Evolutionary conservation across 2,888 invertebrate genomes (phyloP).

Genomic region (Spodoptera picta): DNA sequence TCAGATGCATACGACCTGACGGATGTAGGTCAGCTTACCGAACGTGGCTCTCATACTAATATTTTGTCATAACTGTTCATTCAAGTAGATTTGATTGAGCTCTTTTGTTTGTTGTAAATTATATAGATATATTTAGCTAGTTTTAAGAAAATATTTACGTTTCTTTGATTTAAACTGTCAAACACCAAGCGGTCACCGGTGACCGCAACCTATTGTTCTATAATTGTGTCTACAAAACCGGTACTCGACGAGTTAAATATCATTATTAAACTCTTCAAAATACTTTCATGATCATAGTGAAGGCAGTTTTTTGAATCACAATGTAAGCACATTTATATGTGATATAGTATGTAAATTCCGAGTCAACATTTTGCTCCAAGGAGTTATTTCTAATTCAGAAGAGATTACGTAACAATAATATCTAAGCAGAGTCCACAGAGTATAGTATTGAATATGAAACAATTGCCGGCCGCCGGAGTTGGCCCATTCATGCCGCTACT

Average conservation of each 20-base stretch:
- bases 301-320: no score
- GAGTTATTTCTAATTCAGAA: slow-evolving; percentile 8
- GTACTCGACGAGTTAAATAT: no score
- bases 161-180: no score
- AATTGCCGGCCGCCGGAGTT: slow-evolving; percentile 20
- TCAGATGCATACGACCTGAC: slow-evolving; percentile 3
- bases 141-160: no score
- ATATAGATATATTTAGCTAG: no score
- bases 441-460: slow-evolving; percentile 36
- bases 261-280: no score
- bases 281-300: no score
- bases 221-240: no score
- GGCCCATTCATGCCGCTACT: slow-evolving; percentile 24
- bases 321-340: neutral
- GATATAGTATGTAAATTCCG: neutral
- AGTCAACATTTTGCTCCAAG: slow-evolving; percentile 9
- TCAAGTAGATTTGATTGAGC: neutral
- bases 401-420: slow-evolving; percentile 36
- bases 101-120: no score
- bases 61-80: neutral
- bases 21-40: slow-evolving; percentile 18
- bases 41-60: slow-evolving; percentile 4
- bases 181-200: no score
- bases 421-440: slow-evolving; percentile 26
- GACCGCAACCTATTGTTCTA: no score